These are phyloP conservation scores for Rhinichthys klamathensis DNA, from an alignment of 2,113 vertebrate species.

Conservation along the genomic window DNA sequence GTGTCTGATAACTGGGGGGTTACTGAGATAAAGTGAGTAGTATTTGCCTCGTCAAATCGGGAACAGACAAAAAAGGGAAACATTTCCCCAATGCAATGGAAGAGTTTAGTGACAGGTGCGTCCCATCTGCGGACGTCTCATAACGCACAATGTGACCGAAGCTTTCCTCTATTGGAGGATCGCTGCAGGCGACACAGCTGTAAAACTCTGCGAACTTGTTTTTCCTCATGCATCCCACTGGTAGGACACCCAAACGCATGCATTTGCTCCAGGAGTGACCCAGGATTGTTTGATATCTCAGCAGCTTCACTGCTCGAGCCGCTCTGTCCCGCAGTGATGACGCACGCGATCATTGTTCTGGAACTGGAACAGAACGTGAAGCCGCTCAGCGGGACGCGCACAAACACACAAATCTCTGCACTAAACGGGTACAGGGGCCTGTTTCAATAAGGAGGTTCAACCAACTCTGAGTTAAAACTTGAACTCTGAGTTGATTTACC, in stretches of 20 bases:
- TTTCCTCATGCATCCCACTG: constrained; percentile 57
- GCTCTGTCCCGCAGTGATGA: background rate
- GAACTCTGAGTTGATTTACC: too few species aligned
- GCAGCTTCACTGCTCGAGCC: background rate
- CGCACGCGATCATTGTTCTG: background rate
- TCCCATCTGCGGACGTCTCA: background rate
- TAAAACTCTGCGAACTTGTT: constrained; percentile 54
- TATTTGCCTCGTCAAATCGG: background rate
- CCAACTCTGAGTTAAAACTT: too few species aligned
- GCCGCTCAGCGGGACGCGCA: background rate
- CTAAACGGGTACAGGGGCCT: background rate
- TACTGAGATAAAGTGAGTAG: background rate
- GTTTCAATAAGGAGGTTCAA: too few species aligned
- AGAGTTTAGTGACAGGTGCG: background rate
- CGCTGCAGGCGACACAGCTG: constrained; percentile 56
- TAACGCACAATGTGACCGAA: background rate
- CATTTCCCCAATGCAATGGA: background rate
- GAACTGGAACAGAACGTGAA: background rate
- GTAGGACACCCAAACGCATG: constrained; percentile 32
- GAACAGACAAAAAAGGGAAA: background rate
- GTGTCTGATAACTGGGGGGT: background rate
- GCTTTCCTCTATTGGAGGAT: background rate
- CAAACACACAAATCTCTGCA: background rate
- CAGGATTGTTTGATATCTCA: constrained; percentile 48
- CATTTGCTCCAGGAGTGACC: constrained; percentile 49